phyloP scores from a whole-genome alignment of 2,113 vertebrate species.

The Brachypodius melanocephalos region DNA sequence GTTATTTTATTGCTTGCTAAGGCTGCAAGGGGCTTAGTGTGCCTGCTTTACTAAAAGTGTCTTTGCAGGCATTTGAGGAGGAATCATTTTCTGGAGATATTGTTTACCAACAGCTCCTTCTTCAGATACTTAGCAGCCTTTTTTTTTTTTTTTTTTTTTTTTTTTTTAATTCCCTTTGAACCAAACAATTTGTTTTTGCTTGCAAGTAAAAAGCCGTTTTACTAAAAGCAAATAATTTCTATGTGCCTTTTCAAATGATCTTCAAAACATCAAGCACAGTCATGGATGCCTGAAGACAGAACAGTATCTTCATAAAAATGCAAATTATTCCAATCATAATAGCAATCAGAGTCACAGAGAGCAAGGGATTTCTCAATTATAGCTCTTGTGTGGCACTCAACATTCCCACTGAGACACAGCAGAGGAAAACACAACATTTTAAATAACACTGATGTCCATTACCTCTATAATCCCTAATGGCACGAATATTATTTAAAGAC shows the following conservation, averaged over 20 bases:
- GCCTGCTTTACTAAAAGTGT: not conserved
- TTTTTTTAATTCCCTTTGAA: not conserved
- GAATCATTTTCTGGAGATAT: not conserved
- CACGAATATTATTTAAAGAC: not conserved
- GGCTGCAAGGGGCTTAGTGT: not conserved
- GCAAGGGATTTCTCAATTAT: slow-evolving; percentile 37
- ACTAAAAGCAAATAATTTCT: slow-evolving; percentile 39
- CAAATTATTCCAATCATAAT: slow-evolving; percentile 41
- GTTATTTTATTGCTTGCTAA: not conserved
- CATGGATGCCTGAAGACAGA: slow-evolving; percentile 14
- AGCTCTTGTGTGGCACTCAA: not conserved
- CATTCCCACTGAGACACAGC: not conserved
- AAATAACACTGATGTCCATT: not conserved
- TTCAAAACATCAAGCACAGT: slow-evolving; percentile 21
- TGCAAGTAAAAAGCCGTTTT: not conserved
- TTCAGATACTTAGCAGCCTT: not conserved
- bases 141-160: not conserved
- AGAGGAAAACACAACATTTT: slow-evolving; percentile 9
- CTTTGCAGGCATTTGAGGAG: not conserved
- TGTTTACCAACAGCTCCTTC: not conserved
- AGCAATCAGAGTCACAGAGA: slow-evolving; percentile 17
- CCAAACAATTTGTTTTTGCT: not conserved
- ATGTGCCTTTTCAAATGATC: slow-evolving; percentile 10
- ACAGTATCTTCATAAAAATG: slow-evolving; percentile 39
- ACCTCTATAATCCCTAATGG: not conserved